Base-by-base conservation (phyloP, 2,888 invertebrate species). In the Tetheella fluctuosa region DNA sequence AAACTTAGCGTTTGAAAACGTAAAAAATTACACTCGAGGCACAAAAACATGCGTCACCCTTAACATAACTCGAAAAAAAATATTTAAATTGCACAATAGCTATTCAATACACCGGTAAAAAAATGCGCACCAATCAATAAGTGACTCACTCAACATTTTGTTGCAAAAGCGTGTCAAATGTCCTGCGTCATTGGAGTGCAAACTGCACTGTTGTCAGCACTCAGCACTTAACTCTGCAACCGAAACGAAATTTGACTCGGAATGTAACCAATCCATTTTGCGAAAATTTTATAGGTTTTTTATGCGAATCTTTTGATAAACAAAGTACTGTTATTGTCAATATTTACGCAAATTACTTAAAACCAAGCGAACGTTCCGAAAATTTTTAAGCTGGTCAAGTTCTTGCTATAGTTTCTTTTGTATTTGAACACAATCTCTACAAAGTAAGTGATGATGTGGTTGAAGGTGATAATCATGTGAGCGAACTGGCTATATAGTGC, bases 171-270 rank as follows among this genome's bases (percentile, higher is more conserved):
- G 48, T 48, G 20, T 48, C 48, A 20, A 48, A 48, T 48, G n/a
- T 48, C 48, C 48, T 6, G n/a, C 48, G 17, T 17, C 48, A 48
- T 48, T 48, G 48, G 2, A 48, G 42, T 42, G 42, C 20, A 20
- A 20, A 48, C 48, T 48, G 48, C 48, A 20, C 8, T 10, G 20
- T 48, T 48, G 48, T 48, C 48, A 48, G 17, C 48, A 48, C 17
- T 48, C 48, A 48, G 48, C 48, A 42, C 34, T 42, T 42, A 48
- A 48, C 48, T 48, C 48, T 48, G 48, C 48, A 48, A 48, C 48
- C 48, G 48, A 48, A 48, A 48, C 48, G 48, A 48, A 48, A 48
- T 48, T 48, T 20, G 17, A 48, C 48, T 48, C 48, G 7, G 12
- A 48, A n/a, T 48, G 48, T 48, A 20, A 48, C 48, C 48, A 48